These are phyloP conservation scores for Zalophus californianus DNA, from an alignment of 2,797 vertebrate genomes.

Conservation along the genomic window DNA sequence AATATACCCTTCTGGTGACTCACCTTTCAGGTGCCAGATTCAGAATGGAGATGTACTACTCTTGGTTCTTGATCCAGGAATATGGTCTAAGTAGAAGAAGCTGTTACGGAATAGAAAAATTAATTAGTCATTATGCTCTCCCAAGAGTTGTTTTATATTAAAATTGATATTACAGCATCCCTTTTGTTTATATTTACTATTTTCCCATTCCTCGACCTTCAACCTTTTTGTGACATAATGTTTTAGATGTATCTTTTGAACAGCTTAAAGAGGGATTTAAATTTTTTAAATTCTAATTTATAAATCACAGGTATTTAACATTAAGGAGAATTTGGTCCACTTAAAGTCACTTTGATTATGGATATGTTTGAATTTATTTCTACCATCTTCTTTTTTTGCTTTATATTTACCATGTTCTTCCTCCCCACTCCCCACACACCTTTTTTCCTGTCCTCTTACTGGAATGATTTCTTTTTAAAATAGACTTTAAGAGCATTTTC, in stretches of 20 bases:
- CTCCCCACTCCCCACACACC: too few species aligned
- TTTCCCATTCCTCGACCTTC: not conserved
- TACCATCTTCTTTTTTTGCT: not conserved
- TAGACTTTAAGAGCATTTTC: not conserved
- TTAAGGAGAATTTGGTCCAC: not conserved
- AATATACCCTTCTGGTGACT: not conserved
- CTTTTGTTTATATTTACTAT: not conserved
- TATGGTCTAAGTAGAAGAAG: not conserved
- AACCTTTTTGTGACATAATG: not conserved
- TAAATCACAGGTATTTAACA: not conserved
- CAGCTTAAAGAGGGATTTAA: not conserved
- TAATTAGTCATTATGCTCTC: not conserved
- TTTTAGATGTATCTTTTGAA: not conserved
- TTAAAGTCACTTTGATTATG: not conserved
- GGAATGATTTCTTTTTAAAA: not conserved
- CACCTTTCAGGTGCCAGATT: not conserved
- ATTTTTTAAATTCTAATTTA: not conserved
- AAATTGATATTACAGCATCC: not conserved
- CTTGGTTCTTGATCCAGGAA: not conserved
- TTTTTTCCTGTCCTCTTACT: not conserved
- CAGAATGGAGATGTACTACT: not conserved
- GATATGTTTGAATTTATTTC: not conserved
- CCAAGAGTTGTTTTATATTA: not conserved
- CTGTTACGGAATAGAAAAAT: not conserved
- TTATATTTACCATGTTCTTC: not conserved